phyloP scores from a whole-genome alignment of 1,140 invertebrate species.

The Drosophila pectinifera region DNA sequence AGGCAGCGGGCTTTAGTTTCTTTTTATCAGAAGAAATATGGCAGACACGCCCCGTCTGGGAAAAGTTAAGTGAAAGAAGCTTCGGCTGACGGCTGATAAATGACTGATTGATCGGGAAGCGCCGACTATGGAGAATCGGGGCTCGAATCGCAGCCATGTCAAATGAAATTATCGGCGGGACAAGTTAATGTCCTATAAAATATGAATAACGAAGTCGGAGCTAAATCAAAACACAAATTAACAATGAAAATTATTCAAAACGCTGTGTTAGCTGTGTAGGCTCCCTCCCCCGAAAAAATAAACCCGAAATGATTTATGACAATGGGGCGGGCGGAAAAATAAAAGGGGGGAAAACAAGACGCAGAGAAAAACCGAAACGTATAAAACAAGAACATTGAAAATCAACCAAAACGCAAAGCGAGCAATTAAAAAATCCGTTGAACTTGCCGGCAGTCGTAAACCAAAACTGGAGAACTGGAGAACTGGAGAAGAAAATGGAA shows the following conservation, averaged over 20 bases:
- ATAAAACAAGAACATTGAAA: conserved; percentile 63
- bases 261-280: conserved; percentile 16
- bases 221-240: conserved; percentile 64
- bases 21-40: conserved; percentile 49
- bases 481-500: conserved; percentile 15
- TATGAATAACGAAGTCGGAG: conserved; percentile 44
- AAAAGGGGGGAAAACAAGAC: conserved; percentile 24
- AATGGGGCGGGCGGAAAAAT: conserved; percentile 42
- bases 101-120: conserved; percentile 67
- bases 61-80: conserved; percentile 42
- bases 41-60: conserved; percentile 13
- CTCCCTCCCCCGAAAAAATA: conserved; percentile 25
- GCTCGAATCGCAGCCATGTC: conserved; percentile 42
- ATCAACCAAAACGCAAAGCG: conserved; percentile 52
- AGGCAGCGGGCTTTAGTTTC: conserved; percentile 41
- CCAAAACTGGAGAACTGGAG: conserved; percentile 45
- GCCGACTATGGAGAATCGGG: conserved; percentile 27
- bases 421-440: conserved; percentile 78
- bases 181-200: conserved; percentile 66
- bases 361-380: conserved; percentile 33
- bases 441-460: conserved; percentile 73
- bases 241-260: conserved; percentile 66
- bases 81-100: conserved; percentile 63
- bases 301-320: conserved; percentile 73
- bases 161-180: conserved; percentile 61